Conservation (phyloP, 1,140 invertebrate genomes). For the Anagrus nilaparvatae region DNA sequence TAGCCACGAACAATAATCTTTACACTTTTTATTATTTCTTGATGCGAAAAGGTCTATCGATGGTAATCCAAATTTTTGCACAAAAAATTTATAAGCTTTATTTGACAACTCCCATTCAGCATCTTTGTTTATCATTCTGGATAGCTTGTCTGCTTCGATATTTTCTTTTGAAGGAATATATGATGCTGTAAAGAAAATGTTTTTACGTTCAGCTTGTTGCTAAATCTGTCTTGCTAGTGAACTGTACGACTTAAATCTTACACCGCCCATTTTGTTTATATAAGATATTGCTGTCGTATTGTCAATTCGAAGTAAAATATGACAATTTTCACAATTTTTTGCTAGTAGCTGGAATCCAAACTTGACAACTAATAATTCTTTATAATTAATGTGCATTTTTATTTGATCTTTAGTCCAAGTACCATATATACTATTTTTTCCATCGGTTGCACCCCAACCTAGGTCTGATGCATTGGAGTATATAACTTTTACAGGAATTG, state of each 20-base stretch:
- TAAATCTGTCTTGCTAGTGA: conserved; percentile 8
- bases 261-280: conserved; percentile 21
- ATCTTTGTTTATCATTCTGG: conserved; percentile 18
- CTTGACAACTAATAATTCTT: conserved; percentile 27
- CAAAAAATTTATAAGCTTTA: conserved; percentile 9
- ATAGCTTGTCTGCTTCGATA: conserved; percentile 16
- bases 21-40: conserved; percentile 19
- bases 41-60: conserved; percentile 22
- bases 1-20: conserved; percentile 19
- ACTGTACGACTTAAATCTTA: conserved; percentile 11
- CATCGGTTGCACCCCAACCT: conserved; percentile 14
- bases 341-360: conserved; percentile 25
- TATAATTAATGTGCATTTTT: conserved; percentile 27
- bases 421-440: conserved; percentile 5
- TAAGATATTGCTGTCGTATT: conserved; percentile 22
- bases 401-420: conserved; percentile 6
- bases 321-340: conserved; percentile 10
- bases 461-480: conserved; percentile 14
- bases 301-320: conserved; percentile 20
- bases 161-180: conserved; percentile 20
- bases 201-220: conserved; percentile 19
- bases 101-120: conserved; percentile 15
- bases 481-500: conserved; percentile 1
- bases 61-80: conserved; percentile 19
- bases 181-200: conserved; percentile 12